Evolutionary conservation across 2,888 invertebrate species (phyloP), one percentile per base, ranked within the genome.

Genomic region (Operophtera brumata): DNA sequence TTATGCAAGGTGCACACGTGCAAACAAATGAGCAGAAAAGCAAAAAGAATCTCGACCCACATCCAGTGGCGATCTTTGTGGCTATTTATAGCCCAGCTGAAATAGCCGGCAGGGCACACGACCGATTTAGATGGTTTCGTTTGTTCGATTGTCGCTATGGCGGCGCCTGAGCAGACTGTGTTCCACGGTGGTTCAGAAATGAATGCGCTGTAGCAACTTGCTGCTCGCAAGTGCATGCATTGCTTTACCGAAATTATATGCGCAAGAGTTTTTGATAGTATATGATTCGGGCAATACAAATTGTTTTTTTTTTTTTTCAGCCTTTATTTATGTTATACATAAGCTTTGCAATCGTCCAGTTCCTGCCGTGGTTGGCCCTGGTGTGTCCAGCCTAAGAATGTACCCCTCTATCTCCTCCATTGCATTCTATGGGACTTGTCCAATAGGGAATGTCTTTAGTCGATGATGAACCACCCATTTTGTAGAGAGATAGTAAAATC

Each of bases 41-140:
- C 70, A 73, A 71, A 75, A 75, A 75, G 80, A 77, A 80, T 80
- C 71, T 69, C 84, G 84, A 85, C 84, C 85, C 84, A 84, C 82
- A 84, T 84, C 67, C 73, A 64, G 59, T 67, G 64, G 69, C 62
- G 70, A 74, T 75, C 73, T 80, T 78, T 80, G 81, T 81, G 75
- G 47, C 39, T 84, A 84, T 75, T 70, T 69, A 73, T 86, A 85
- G 82, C 47, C 4, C 62, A 78, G 84, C 84, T 82, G 81, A 85
- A 86, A 86, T 86, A 84, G 77, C 77, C 79, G 78, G 77, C 86
- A 79, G 83, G 82, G 77, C 71, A 77, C 78, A 71, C 63, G 76
- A 79, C 84, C 59, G 72, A 82, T 72, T 77, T 86, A 86, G 84
- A 77, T 57, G 51, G 66, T 68, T 65, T 65, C 70, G 67, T 71